Base-by-base conservation (phyloP, 2,113 vertebrate genomes). In the Heptranchias perlo region DNA sequence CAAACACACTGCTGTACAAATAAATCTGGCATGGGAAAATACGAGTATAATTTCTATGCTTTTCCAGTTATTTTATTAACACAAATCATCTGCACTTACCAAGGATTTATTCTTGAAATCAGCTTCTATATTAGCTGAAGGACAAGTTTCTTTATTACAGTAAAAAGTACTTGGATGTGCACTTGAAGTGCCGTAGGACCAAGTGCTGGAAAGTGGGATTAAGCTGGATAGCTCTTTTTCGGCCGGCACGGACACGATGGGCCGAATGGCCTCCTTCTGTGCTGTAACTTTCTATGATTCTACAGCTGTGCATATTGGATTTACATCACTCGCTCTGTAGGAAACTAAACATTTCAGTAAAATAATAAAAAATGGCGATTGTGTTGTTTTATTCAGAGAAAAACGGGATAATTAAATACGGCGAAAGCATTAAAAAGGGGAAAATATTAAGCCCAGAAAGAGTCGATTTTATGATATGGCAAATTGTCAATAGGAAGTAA, bases 361-460 rank as follows among this genome's bases (percentile, higher is more conserved):
- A 52, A 52, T 31, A 52, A 49, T 28, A 35, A 44, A 52, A 95
- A 31, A 67, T 69, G 47, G 44, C 47, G n/a, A 52, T 69, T 49
- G 13, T 73, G 16, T 14, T 16, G 54, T 47, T 67, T 35, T 35
- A 39, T 49, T 3, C 13, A 35, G 47, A 67, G 28, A 23, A 28
- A 47, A 47, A 25, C 23, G 5, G 54, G 52, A 58, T 61, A 61
- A 93, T 21, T 64, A 62, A 93, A 62, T 64, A 62, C 14, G 13
- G 58, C 4, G 58, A 93, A 23, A 54, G 13, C 13, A 61, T 78
- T 39, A 78, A 78, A 39, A 39, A 3, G 61, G 94, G 94, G 23
- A 95, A 95, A 95, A 73, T 69, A 10, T 31, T 49, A 49, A 94
- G 47, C 93, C 39, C 62, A 94, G 18, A 94, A 52, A 94, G 62